A percentile compares a stretch with the other conserved stretches of the same genome.
Conservation (phyloP, 92 coral and sea anemone genomes). For the Epizoanthus rinbou region DNA sequence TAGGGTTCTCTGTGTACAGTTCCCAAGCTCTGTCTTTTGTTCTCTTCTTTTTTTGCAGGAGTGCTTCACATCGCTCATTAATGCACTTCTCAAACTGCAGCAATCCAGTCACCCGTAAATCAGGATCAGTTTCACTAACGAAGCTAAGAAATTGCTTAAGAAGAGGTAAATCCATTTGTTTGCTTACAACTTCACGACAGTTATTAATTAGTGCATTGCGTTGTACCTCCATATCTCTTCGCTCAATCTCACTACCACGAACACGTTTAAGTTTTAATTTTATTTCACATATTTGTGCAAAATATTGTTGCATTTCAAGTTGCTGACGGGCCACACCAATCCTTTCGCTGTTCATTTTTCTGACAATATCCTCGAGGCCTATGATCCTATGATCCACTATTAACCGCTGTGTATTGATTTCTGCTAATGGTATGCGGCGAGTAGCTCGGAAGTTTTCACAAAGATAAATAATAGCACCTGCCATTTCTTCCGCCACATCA, state of each 20-base stretch:
- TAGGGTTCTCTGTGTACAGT: not conserved
- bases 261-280: not conserved
- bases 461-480: too few species aligned
- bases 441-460: too few species aligned
- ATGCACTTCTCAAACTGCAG: not conserved
- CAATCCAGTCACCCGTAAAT: not conserved
- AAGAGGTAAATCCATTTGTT: not conserved
- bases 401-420: too few species aligned
- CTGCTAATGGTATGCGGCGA: too few species aligned
- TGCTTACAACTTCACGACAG: not conserved
- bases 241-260: not conserved
- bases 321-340: not conserved
- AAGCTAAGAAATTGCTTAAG: not conserved
- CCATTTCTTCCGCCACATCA: too few species aligned
- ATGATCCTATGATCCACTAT: not conserved
- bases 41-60: not conserved
- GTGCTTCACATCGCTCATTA: not conserved
- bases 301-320: not conserved
- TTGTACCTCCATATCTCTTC: not conserved
- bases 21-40: not conserved
- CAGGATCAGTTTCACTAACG: not conserved
- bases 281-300: not conserved
- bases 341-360: not conserved
- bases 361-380: not conserved
- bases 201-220: not conserved